Percentiles rank a stretch among this genome's conserved stretches.
These are phyloP conservation scores for Scarus forsteni DNA, from an alignment of 2,797 vertebrate species.

Conservation along the genomic window DNA sequence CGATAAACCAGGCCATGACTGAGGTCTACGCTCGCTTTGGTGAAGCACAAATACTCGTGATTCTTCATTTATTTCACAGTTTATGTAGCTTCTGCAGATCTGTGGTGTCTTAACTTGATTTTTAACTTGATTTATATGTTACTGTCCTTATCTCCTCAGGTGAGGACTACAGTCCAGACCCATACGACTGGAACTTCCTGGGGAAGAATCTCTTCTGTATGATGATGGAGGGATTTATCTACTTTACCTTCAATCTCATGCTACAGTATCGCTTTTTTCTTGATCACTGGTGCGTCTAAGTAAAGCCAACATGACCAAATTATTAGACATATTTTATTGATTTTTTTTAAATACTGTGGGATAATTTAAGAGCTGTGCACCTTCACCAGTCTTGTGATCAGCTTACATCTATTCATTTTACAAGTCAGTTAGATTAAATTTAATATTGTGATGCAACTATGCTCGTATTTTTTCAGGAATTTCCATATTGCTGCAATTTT, in stretches of 20 bases:
- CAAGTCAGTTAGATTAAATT: too few relatives aligned
- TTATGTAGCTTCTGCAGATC: too few relatives aligned
- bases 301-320: background rate
- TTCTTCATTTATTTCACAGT: too few relatives aligned
- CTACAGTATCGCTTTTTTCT: constrained; percentile 89
- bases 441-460: too few relatives aligned
- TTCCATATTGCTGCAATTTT: too few relatives aligned
- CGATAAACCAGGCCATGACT: constrained; percentile 93
- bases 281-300: constrained; percentile 82
- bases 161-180: constrained; percentile 88
- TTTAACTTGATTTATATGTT: too few relatives aligned
- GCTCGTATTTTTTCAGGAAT: too few relatives aligned
- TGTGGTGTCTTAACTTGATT: too few relatives aligned
- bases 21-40: constrained; percentile 93
- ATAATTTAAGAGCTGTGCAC: too few relatives aligned
- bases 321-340: background rate
- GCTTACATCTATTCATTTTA: too few relatives aligned
- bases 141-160: constrained; percentile 74
- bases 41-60: constrained; percentile 58
- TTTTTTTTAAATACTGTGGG: too few relatives aligned
- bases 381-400: too few relatives aligned
- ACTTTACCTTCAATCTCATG: constrained; percentile 90
- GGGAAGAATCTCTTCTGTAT: constrained; percentile 92
- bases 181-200: constrained; percentile 92
- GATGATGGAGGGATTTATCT: constrained; percentile 88